Conservation (phyloP, 1,140 invertebrate genomes). For the Coptotermes formosanus region DNA sequence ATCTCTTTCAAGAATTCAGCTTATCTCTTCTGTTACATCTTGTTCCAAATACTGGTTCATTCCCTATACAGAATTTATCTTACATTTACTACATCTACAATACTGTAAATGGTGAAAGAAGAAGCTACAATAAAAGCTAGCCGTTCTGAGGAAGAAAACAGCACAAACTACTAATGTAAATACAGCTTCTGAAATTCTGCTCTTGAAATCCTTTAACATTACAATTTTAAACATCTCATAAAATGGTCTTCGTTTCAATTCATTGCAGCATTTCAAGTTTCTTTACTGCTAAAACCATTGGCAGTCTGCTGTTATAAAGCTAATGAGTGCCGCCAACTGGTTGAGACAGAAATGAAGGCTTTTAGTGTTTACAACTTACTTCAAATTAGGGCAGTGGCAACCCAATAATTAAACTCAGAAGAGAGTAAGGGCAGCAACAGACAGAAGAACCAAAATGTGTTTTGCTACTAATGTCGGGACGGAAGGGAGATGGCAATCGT, state of each 20-base stretch:
- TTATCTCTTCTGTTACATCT: too few species aligned
- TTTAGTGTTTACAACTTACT: slow-evolving; percentile 13
- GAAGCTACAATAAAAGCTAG: too few species aligned
- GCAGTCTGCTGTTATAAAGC: not conserved
- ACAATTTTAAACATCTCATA: not conserved
- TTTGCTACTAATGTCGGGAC: not conserved
- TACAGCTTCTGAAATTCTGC: too few species aligned
- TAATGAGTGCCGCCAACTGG: not conserved
- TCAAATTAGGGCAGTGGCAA: not conserved
- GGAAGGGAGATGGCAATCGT: not conserved
- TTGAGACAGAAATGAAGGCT: not conserved
- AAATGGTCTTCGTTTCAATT: not conserved
- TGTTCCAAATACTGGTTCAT: too few species aligned
- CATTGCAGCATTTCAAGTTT: not conserved
- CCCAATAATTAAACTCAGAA: slow-evolving; percentile 5
- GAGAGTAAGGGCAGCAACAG: not conserved
- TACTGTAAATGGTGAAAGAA: too few species aligned
- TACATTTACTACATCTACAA: too few species aligned
- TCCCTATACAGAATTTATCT: too few species aligned
- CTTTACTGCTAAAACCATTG: not conserved
- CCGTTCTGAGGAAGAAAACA: too few species aligned
- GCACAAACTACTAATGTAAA: too few species aligned
- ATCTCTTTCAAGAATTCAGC: too few species aligned
- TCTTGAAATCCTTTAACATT: too few species aligned
- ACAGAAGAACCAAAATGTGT: not conserved